Percentiles rank a stretch among this genome's conserved stretches.
Conservation (phyloP, 2,888 invertebrate species). For the Leptarthrus brevirostris region DNA sequence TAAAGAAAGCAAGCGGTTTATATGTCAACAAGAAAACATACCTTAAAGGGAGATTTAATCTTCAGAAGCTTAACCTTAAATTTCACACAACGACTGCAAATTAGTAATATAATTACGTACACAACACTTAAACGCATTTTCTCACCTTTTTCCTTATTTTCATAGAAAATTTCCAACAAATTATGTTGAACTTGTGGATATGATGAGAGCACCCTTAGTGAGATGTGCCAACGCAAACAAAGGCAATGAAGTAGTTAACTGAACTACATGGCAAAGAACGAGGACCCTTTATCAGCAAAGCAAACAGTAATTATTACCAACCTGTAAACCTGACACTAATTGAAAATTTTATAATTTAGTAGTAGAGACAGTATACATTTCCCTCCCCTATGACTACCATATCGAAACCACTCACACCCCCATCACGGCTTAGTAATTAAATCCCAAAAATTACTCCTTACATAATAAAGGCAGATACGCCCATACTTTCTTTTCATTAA, state of each 20-base stretch:
- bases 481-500: conserved; percentile 28
- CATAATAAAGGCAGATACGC: neutral
- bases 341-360: neutral
- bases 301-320: neutral
- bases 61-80: no score
- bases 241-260: neutral
- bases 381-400: neutral
- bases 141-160: no score
- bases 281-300: neutral
- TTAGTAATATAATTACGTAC: no score
- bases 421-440: neutral
- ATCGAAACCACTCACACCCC: neutral
- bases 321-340: neutral
- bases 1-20: no score
- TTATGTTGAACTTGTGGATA: neutral
- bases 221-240: neutral
- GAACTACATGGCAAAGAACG: neutral
- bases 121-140: no score
- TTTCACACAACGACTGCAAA: no score
- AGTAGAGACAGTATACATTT: neutral
- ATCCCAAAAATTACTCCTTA: conserved; percentile 28
- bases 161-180: neutral
- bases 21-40: no score
- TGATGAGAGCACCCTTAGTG: neutral
- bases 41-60: no score